These are phyloP conservation scores for Acleris literana DNA, from an alignment of 2,888 invertebrate genomes.

Conservation along the genomic window DNA sequence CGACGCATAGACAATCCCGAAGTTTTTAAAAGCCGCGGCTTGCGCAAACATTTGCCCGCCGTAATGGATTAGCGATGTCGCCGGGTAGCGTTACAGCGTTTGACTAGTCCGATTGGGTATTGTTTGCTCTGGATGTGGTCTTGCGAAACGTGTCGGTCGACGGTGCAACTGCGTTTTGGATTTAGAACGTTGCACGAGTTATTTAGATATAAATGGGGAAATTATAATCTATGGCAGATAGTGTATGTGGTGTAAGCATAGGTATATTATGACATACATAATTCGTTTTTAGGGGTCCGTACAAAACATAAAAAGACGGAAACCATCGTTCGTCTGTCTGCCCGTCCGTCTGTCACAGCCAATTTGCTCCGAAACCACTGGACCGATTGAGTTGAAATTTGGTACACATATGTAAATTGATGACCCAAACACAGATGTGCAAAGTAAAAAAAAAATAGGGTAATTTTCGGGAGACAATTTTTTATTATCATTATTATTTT, in stretches of 20 bases:
- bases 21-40: conserved; percentile 37
- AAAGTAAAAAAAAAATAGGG: too few relatives aligned
- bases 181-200: conserved; percentile 15
- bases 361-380: too few relatives aligned
- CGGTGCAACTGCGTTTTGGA: conserved; percentile 22
- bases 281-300: too few relatives aligned
- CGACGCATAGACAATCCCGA: conserved; percentile 55
- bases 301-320: too few relatives aligned
- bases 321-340: too few relatives aligned
- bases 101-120: conserved; percentile 33
- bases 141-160: conserved; percentile 31
- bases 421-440: too few relatives aligned
- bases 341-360: too few relatives aligned
- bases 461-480: too few relatives aligned
- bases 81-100: conserved; percentile 56
- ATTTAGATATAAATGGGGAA: not conserved
- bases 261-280: not conserved
- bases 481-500: too few relatives aligned
- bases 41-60: conserved; percentile 44
- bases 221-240: not conserved
- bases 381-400: too few relatives aligned
- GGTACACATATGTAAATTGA: too few relatives aligned
- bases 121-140: conserved; percentile 32
- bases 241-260: not conserved
- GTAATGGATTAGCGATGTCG: conserved; percentile 73